Base-by-base conservation (phyloP, 2,113 vertebrate genomes). In the Marmota flaviventris region DNA sequence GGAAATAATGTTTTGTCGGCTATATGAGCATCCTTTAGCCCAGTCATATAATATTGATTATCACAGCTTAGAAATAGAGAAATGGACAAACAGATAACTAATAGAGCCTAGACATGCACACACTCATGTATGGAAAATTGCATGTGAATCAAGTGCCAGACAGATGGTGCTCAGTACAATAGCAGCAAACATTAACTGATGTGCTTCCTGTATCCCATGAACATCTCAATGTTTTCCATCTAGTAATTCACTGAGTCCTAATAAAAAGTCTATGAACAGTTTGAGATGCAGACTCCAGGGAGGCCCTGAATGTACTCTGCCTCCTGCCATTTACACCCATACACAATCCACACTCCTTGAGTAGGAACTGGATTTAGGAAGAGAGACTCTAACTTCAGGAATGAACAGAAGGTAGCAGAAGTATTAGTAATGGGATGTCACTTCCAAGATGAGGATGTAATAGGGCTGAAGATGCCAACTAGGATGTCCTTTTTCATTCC, bases 221-320 rank as follows among this genome's bases (percentile, higher is more conserved):
- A 1, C 6, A 29, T 82, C 14, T 48, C 56, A 69, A 13, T 17
- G 53, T 9, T 72, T 51, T 22, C 20, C 18, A 1, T 0, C 48
- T 2, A 72, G 18, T 12, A 77, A 34, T 25, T 67, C 85, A 5
- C 1, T 12, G 17, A 86, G 24, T 83, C 18, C 39, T 77, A 37
- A 78, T 24, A 67, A 61, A 73, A 72, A 24, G 1, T n/a, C 77
- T 42, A 1, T 39, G 75, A 83, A 4, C 17, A 37, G 1, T 72
- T 24, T 51, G 25, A 53, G n/a, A 65, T 63, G 16, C 37, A 17
- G 45, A 18, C 18, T 56, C 27, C 37, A 45, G 53, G 37, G 56
- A 51, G 67, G 5, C 6, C 56, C n/a, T 42, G 1, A 20, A 6
- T 18, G 24, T 3, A 6, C 10, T 2, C 24, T 8, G 0, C 24